Conservation (phyloP, 2,888 invertebrate genomes). For the Apotomis turbidana region DNA sequence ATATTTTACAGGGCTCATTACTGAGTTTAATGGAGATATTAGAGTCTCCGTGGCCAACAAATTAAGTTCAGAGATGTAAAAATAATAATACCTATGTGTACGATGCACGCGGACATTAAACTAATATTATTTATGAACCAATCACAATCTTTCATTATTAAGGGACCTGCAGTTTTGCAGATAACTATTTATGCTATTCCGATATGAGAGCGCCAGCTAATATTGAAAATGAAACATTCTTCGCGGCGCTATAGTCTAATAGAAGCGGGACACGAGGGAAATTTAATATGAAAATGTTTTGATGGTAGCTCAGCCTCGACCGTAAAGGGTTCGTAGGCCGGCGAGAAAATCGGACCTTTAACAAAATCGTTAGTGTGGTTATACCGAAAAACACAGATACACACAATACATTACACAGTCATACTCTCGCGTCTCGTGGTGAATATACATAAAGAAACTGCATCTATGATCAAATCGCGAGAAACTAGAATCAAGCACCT, state of each 20-base stretch:
- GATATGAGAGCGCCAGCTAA: conserved; percentile 32
- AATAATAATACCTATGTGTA: background rate
- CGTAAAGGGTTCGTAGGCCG: background rate
- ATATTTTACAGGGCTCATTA: too few species aligned
- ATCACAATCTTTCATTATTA: conserved; percentile 10
- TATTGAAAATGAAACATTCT: conserved; percentile 41
- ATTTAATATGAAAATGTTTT: conserved; percentile 37
- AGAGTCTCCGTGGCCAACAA: too few species aligned
- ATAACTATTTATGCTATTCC: conserved; percentile 33
- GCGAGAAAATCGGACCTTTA: background rate
- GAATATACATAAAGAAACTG: too few species aligned
- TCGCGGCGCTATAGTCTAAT: conserved; percentile 23
- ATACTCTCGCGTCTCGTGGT: too few species aligned
- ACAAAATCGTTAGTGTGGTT: background rate
- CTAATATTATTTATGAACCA: background rate
- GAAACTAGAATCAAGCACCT: too few species aligned
- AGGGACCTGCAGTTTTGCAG: conserved; percentile 10
- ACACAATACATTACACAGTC: too few species aligned
- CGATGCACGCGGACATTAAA: background rate
- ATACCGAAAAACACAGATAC: background rate
- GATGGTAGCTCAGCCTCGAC: conserved; percentile 3
- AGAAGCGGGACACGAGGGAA: conserved; percentile 28
- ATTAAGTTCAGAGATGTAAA: background rate
- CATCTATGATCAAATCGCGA: too few species aligned
- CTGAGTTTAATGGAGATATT: too few species aligned